phyloP scores from a whole-genome alignment of 2,113 vertebrate species.

The Sisor rabdophorus region DNA sequence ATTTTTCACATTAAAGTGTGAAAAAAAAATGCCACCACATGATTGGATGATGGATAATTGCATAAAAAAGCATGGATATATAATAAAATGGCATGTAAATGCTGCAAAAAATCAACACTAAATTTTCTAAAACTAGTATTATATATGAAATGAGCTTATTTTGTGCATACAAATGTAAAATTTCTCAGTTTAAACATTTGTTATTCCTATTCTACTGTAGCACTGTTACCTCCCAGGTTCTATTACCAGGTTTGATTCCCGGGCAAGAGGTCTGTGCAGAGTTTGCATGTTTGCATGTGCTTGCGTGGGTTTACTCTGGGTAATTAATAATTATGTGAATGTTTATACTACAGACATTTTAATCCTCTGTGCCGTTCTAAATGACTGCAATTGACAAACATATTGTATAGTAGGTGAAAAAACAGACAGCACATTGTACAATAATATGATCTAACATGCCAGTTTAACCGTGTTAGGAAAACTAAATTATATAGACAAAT shows the following conservation, averaged over 20 bases:
- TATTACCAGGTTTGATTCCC: too few relatives aligned
- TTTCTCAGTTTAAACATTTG: too few relatives aligned
- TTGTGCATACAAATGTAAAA: too few relatives aligned
- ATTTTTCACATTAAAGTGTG: neutral
- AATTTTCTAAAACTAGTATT: too few relatives aligned
- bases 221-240: too few relatives aligned
- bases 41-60: neutral
- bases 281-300: too few relatives aligned
- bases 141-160: too few relatives aligned
- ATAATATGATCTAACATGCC: slow-evolving; percentile 19
- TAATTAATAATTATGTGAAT: neutral
- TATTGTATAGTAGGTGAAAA: neutral
- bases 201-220: too few relatives aligned
- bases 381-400: slow-evolving; percentile 16
- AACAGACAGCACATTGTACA: neutral
- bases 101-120: too few relatives aligned
- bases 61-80: neutral
- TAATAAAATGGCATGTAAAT: too few relatives aligned
- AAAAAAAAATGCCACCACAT: neutral
- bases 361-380: neutral
- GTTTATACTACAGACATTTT: neutral
- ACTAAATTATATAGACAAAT: slow-evolving; percentile 23
- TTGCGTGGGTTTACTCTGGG: too few relatives aligned
- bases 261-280: too few relatives aligned
- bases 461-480: neutral